Conservation (phyloP, 2,113 vertebrate genomes). For the Perccottus glenii region DNA sequence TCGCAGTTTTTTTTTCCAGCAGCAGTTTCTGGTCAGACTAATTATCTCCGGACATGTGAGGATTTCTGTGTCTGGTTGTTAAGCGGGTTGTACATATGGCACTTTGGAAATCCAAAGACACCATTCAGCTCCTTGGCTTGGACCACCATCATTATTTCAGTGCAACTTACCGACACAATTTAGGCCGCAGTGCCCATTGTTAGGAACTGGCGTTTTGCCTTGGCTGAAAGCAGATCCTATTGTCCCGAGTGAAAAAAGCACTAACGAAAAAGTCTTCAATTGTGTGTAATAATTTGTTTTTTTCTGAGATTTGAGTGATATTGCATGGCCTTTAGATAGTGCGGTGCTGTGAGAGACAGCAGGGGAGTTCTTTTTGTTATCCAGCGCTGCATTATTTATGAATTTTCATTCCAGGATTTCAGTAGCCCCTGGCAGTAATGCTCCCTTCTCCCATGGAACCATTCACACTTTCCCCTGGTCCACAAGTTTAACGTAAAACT, state of each 20-base stretch:
- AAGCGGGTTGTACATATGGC: conserved; percentile 44
- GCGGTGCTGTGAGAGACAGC: conserved; percentile 61
- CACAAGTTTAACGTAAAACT: conserved; percentile 50
- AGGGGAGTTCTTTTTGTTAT: conserved; percentile 79
- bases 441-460: conserved; percentile 66
- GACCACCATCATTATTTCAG: conserved; percentile 58
- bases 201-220: conserved; percentile 46
- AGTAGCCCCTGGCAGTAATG: conserved; percentile 73
- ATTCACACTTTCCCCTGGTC: conserved; percentile 45
- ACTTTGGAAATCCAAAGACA: conserved; percentile 46
- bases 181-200: conserved; percentile 34
- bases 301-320: conserved; percentile 70
- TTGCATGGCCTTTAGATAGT: conserved; percentile 68
- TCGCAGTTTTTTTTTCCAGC: conserved; percentile 10
- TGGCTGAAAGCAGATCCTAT: conserved; percentile 39
- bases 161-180: conserved; percentile 50
- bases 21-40: conserved; percentile 38
- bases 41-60: conserved; percentile 49
- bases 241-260: conserved; percentile 45
- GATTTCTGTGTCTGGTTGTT: conserved; percentile 36
- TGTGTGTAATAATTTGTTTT: conserved; percentile 59
- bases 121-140: conserved; percentile 39
- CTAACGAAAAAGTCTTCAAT: conserved; percentile 28
- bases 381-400: conserved; percentile 79
- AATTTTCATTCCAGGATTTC: conserved; percentile 80